A percentile compares a stretch with the other conserved stretches of the same genome.
These are phyloP conservation scores for Thinocorus orbignyianus DNA, from an alignment of 2,113 vertebrate species.

Conservation along the genomic window DNA sequence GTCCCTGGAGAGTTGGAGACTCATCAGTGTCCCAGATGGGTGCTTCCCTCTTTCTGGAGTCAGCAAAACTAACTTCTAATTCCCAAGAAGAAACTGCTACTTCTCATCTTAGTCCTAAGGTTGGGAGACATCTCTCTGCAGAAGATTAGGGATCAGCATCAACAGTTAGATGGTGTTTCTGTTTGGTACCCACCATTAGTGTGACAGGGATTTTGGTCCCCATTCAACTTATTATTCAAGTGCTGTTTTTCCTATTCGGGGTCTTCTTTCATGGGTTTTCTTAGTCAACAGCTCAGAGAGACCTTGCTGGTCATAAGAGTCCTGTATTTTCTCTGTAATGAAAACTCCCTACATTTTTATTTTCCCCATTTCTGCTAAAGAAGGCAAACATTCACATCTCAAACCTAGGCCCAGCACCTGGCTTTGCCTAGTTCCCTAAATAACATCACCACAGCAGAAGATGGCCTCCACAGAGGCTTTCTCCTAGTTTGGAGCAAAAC, in stretches of 20 bases:
- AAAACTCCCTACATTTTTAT: neutral
- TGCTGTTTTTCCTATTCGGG: neutral
- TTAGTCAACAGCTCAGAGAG: neutral
- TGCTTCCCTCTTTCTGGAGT: neutral
- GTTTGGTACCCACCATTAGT: neutral
- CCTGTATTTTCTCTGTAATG: neutral
- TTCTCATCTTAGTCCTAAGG: neutral
- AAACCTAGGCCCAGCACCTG: neutral
- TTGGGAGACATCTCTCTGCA: neutral
- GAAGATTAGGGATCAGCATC: neutral
- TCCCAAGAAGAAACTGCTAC: neutral
- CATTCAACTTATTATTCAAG: neutral
- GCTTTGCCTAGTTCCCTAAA: neutral
- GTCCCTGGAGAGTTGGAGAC: neutral
- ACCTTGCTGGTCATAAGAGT: rapidly evolving
- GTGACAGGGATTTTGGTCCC: neutral
- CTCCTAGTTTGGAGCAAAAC: neutral
- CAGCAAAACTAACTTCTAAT: neutral
- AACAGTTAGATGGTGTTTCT: neutral
- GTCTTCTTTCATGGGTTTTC: neutral
- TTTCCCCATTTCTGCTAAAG: neutral
- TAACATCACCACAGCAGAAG: neutral
- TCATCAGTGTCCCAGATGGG: neutral
- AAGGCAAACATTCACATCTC: neutral
- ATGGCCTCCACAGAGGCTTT: neutral